Conservation (phyloP, 2,797 vertebrate species). For the Gallinago stenura region DNA sequence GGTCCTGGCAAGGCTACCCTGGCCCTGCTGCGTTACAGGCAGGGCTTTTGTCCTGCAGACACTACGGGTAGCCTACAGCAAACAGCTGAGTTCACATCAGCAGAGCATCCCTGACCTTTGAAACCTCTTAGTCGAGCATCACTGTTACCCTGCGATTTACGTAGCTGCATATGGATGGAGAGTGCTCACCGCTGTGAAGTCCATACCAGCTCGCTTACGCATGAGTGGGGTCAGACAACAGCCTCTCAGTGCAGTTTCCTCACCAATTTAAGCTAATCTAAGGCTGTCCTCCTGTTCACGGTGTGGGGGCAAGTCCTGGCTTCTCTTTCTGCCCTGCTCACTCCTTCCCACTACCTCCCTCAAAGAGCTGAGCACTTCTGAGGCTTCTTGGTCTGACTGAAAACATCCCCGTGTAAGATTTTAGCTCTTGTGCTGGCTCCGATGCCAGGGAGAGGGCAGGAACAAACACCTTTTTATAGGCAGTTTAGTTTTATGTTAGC, state of each 20-base stretch:
- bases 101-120: background rate
- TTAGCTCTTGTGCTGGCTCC: background rate
- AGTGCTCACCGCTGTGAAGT: background rate
- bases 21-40: background rate
- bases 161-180: fast-evolving
- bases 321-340: background rate
- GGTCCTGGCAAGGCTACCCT: background rate
- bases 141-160: background rate
- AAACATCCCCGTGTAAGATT: fast-evolving
- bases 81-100: background rate
- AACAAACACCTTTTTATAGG: background rate
- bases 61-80: background rate
- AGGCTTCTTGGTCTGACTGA: background rate
- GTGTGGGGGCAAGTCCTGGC: background rate
- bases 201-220: background rate
- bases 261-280: background rate
- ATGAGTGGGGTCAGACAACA: background rate
- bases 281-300: background rate
- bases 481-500: background rate
- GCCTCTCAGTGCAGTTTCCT: background rate
- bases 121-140: background rate
- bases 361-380: background rate
- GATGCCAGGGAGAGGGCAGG: background rate
- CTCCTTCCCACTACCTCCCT: background rate
- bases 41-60: background rate